Conservation (phyloP, 2,888 invertebrate species). For the Nemotelus pantherinus region DNA sequence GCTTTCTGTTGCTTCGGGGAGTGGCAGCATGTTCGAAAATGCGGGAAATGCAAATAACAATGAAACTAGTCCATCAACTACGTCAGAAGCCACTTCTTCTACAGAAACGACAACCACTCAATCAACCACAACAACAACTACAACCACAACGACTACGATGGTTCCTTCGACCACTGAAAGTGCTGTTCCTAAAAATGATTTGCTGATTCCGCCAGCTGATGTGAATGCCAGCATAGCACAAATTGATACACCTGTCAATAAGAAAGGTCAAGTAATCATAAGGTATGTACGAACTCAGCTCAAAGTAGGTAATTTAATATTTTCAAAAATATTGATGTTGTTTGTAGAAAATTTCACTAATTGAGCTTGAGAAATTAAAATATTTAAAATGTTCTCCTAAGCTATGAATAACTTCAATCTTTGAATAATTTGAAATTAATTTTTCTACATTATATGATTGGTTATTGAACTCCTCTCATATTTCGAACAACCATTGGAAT, state of each 20-base stretch:
- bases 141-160: constrained; percentile 16
- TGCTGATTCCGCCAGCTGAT: constrained; percentile 57
- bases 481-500: no score
- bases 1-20: constrained; percentile 27
- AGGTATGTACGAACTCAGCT: constrained; percentile 46
- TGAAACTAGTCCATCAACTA: not conserved
- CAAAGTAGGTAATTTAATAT: no score
- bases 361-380: no score
- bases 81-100: constrained; percentile 16
- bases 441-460: no score
- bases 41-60: constrained; percentile 13
- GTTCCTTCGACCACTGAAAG: constrained; percentile 21
- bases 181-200: constrained; percentile 6
- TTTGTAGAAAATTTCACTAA: no score
- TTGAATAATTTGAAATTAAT: no score
- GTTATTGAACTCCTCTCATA: no score
- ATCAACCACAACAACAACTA: constrained; percentile 29
- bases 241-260: constrained; percentile 47
- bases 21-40: constrained; percentile 28
- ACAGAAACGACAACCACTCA: constrained; percentile 10
- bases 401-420: no score
- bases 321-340: no score
- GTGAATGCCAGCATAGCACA: constrained; percentile 56
- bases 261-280: constrained; percentile 52
- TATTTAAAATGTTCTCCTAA: no score